phyloP scores from a whole-genome alignment of 1,140 invertebrate genomes.

The Tetramorium alpestre region DNA sequence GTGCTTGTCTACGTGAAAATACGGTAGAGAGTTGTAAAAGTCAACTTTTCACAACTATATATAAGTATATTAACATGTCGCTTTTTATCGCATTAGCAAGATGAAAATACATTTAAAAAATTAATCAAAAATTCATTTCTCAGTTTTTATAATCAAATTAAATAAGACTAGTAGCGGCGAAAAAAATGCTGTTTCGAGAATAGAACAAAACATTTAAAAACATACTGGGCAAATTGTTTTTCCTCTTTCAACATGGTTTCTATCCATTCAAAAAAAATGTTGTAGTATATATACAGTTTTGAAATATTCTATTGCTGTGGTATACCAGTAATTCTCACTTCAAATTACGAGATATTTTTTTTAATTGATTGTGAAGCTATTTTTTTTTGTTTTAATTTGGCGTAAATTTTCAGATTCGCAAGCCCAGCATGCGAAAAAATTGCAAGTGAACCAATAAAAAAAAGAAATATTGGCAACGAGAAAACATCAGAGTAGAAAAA shows the following conservation, averaged over 20 bases:
- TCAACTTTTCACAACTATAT: not conserved
- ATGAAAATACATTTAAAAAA: not conserved
- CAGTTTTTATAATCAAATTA: slow-evolving; percentile 4
- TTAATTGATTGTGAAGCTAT: slow-evolving; percentile 2
- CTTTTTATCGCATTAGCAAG: not conserved
- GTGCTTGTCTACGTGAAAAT: slow-evolving; percentile 4
- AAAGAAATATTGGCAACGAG: not conserved
- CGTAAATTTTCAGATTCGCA: not conserved
- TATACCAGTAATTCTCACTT: not conserved
- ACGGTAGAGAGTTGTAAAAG: not conserved
- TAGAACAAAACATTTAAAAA: slow-evolving; percentile 5
- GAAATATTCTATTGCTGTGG: slow-evolving; percentile 10
- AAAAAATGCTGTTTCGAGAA: not conserved
- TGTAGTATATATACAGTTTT: not conserved
- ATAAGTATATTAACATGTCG: no score
- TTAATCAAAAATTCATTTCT: not conserved
- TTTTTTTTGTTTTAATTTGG: not conserved
- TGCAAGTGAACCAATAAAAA: not conserved
- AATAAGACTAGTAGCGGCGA: not conserved
- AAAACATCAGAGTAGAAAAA: not conserved
- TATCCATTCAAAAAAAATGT: slow-evolving; percentile 27
- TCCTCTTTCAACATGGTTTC: not conserved
- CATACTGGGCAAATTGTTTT: not conserved
- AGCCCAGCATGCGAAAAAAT: not conserved
- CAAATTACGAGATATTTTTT: slow-evolving; percentile 26